A percentile compares a stretch with the other conserved stretches of the same genome.
phyloP scores from a whole-genome alignment of 2,113 vertebrate species.

The Otus sunia region DNA sequence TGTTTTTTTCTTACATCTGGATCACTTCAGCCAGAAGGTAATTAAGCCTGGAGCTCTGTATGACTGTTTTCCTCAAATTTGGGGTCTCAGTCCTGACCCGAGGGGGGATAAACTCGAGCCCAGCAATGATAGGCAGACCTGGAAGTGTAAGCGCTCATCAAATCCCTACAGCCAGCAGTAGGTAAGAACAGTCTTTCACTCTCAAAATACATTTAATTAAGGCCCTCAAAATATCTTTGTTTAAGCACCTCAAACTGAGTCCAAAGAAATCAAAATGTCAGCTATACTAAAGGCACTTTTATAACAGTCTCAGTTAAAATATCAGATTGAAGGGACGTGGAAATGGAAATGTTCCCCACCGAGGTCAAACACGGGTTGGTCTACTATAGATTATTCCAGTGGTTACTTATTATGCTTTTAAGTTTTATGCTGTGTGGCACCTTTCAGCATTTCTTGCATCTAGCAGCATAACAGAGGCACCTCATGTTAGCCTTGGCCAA shows the following conservation, averaged over 20 bases:
- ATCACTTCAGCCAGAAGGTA: neutral
- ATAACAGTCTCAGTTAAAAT: neutral
- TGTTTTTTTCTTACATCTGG: neutral
- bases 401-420: neutral
- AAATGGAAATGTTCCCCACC: neutral
- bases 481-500: neutral
- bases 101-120: neutral
- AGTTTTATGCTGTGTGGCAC: neutral
- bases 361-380: neutral
- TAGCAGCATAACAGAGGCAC: neutral
- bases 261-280: slow-evolving; percentile 26
- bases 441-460: neutral
- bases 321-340: neutral
- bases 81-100: neutral
- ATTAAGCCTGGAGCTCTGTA: neutral
- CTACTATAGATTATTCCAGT: neutral
- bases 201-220: neutral
- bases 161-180: neutral
- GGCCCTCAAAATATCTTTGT: neutral
- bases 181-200: neutral
- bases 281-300: neutral
- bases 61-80: neutral
- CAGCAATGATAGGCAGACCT: neutral
- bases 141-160: neutral
- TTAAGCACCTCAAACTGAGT: neutral